Base-by-base conservation (phyloP, 2,797 vertebrate species). In the Manis crassicaudata region DNA sequence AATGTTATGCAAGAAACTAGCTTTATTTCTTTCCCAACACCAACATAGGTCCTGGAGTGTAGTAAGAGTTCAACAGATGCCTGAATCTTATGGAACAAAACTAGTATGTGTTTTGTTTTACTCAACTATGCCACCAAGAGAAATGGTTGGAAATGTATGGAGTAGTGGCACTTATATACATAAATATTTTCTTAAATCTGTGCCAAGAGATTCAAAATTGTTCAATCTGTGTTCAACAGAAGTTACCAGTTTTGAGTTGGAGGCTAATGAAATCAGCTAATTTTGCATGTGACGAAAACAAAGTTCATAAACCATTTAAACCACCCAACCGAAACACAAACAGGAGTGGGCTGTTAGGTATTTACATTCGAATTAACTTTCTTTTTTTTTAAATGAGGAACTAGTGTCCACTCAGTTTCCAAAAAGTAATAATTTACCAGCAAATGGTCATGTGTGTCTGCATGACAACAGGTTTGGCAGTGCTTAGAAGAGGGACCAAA, bases 261-360 rank as follows among this genome's bases (percentile, higher is more conserved):
- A 93, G 58, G 89, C 43, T 73, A 77, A 90, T 81, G 40, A 81
- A 88, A 96, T 96, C 86, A 95, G 56, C 95, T 97, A 96, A 97
- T 83, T 95, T 70, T 93, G 85, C 77, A 76, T 92, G 72, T 91
- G 95, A 98, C 73, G 97, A 98, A 98, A 97, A 20, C 9, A 96
- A 96, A 94, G 90, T 93, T 52, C 94, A 93, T 70, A 98, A 96
- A 96, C 94, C 67, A 65, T 94, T 98, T 96, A 98, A 97, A 96
- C 96, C 97, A 98, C 35, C 93, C 97, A 84, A 97, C 97, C 65
- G 97, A 98, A 99, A 98, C 98, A 76, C 98, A 98, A 99, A 98
- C 96, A 98, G 94, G 96, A 98, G 96, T 98, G 96, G 81, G 91
- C 50, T 97, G 94, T 88, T 96, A 95, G 43, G 32, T 99, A 70